Conservation (phyloP, 2,888 invertebrate genomes). For the Nomada ferruginata region DNA sequence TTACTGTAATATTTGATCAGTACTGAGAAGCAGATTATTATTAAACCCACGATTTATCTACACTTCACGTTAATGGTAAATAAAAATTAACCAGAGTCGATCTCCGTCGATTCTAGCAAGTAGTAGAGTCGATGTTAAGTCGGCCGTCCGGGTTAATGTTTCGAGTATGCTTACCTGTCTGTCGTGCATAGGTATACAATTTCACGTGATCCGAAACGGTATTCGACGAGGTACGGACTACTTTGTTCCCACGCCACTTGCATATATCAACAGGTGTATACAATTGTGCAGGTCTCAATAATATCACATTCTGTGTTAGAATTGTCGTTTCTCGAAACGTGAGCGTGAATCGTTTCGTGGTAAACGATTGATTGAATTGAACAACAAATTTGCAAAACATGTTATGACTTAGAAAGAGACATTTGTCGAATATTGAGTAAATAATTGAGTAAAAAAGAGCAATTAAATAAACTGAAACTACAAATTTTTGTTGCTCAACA, state of each 20-base stretch:
- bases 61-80: neutral
- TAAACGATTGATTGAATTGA: no score
- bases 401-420: no score
- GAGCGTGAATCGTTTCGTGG: neutral
- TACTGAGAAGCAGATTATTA: no score
- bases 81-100: neutral
- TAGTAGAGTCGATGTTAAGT: slow-evolving; percentile 5
- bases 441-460: no score
- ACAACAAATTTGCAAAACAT: no score
- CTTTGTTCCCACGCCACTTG: slow-evolving; percentile 26
- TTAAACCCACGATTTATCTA: neutral
- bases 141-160: neutral
- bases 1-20: no score
- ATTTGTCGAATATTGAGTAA: no score
- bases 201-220: slow-evolving; percentile 27
- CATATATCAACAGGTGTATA: slow-evolving; percentile 54
- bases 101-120: neutral
- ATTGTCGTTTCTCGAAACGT: neutral
- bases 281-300: slow-evolving; percentile 25
- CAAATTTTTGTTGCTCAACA: no score
- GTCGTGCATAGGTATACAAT: slow-evolving; percentile 14
- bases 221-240: slow-evolving; percentile 24
- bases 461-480: no score
- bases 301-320: neutral
- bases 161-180: slow-evolving; percentile 5